These are phyloP conservation scores for Sinocyclocheilus rhinocerous DNA, from an alignment of 2,113 vertebrate genomes.

Conservation along the genomic window DNA sequence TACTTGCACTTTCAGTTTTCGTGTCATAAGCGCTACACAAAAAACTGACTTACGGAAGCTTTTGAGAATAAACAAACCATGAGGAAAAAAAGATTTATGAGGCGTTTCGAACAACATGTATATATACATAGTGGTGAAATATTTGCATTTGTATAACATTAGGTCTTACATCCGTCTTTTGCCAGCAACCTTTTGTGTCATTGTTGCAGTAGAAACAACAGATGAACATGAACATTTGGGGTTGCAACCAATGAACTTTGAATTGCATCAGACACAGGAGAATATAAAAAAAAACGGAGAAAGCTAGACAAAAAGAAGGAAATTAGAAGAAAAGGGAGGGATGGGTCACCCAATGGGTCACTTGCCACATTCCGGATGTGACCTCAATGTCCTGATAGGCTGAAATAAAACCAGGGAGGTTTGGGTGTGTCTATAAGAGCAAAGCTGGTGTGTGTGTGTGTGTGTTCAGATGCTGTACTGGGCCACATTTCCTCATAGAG, in stretches of 20 bases:
- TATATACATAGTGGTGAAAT: background rate
- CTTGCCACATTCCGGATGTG: slow-evolving; percentile 38
- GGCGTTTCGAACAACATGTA: background rate
- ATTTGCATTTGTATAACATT: slow-evolving; percentile 9
- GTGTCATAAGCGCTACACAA: background rate
- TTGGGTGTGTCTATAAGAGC: slow-evolving; percentile 48
- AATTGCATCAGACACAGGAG: slow-evolving; percentile 16
- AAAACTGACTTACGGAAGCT: background rate
- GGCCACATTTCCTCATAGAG: slow-evolving; percentile 43
- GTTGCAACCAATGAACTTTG: background rate
- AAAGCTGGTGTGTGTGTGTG: slow-evolving; percentile 18
- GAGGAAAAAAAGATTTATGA: background rate
- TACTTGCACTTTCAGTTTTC: background rate
- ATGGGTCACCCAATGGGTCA: background rate
- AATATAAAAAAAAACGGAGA: background rate
- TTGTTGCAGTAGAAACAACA: background rate
- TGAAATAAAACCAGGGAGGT: slow-evolving; percentile 39
- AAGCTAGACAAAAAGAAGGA: background rate
- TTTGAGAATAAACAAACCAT: background rate
- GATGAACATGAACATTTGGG: slow-evolving; percentile 3
- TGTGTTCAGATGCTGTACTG: slow-evolving; percentile 39
- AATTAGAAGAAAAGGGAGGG: slow-evolving; percentile 25
- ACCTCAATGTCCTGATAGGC: slow-evolving; percentile 29
- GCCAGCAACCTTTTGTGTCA: background rate
- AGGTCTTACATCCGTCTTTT: background rate